Conservation (phyloP, 2,888 invertebrate species). For the Philonicus albiceps region DNA sequence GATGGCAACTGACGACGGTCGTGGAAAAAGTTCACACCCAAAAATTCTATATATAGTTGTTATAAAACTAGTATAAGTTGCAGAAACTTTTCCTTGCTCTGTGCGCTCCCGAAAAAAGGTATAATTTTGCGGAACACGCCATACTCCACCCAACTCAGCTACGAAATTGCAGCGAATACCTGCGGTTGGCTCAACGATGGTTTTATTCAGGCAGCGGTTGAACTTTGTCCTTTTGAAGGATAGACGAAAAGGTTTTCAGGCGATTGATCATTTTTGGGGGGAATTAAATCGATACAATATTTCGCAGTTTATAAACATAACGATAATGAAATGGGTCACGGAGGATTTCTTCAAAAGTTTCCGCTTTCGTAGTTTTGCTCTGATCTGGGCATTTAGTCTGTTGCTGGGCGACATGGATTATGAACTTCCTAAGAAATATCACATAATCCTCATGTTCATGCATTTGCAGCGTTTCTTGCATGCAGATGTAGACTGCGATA, state of each 20-base stretch:
- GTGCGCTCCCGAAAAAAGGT: not conserved
- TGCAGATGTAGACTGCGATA: not conserved
- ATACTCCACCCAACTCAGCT: not conserved
- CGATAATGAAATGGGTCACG: conserved; percentile 9
- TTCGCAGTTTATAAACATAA: not conserved
- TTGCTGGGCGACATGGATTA: not conserved
- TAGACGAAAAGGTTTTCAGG: not conserved
- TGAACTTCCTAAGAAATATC: not conserved
- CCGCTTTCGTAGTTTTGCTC: not conserved
- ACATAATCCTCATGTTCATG: not conserved
- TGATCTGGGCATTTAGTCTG: not conserved
- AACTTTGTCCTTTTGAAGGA: conserved; percentile 35
- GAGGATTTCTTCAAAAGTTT: not conserved
- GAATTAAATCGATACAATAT: not conserved
- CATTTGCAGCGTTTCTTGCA: not conserved
- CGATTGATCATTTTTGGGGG: conserved; percentile 9
- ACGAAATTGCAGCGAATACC: not conserved
- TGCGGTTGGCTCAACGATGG: not conserved
- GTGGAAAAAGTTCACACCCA: not conserved
- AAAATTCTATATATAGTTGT: not conserved
- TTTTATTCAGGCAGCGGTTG: not conserved
- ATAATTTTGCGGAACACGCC: not conserved
- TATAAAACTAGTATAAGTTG: not conserved
- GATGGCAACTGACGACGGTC: not conserved
- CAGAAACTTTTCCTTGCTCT: not conserved